Conservation (phyloP, 2,113 vertebrate species). For the Plecotus auritus region DNA sequence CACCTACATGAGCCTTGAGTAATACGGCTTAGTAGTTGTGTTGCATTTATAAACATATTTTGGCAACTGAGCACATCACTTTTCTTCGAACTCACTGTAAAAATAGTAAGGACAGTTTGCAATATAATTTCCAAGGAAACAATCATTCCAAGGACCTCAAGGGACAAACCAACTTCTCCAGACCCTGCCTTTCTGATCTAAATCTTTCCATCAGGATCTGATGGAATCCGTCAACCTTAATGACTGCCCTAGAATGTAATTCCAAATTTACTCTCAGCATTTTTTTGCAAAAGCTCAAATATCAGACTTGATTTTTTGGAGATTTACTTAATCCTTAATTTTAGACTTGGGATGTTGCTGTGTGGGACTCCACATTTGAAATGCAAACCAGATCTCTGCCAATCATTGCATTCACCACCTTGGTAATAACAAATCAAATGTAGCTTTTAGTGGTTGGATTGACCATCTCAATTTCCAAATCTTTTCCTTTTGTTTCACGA, state of each 20-base stretch:
- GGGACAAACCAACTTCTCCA: neutral
- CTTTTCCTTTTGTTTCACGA: neutral
- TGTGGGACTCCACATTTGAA: neutral
- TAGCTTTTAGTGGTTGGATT: neutral
- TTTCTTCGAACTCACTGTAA: conserved; percentile 25
- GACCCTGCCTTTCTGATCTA: neutral
- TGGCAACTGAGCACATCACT: conserved; percentile 12
- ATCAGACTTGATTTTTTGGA: neutral
- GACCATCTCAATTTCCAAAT: neutral
- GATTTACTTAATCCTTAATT: neutral
- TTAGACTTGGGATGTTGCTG: neutral
- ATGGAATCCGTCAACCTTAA: conserved; percentile 43
- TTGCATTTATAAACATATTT: conserved; percentile 42
- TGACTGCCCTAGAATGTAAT: conserved; percentile 25
- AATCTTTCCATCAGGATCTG: conserved; percentile 20
- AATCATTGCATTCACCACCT: neutral
- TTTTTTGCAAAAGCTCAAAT: conserved; percentile 30
- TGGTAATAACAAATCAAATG: neutral
- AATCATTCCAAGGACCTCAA: neutral
- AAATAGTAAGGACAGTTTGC: conserved; percentile 29
- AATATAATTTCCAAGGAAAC: conserved; percentile 33
- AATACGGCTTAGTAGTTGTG: neutral
- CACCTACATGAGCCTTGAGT: neutral
- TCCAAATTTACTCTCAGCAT: conserved; percentile 3
- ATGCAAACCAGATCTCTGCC: neutral